Evolutionary conservation across 2,888 invertebrate species (phyloP), one percentile per base, ranked within the genome.

Genomic region (Lithophane leautieri): DNA sequence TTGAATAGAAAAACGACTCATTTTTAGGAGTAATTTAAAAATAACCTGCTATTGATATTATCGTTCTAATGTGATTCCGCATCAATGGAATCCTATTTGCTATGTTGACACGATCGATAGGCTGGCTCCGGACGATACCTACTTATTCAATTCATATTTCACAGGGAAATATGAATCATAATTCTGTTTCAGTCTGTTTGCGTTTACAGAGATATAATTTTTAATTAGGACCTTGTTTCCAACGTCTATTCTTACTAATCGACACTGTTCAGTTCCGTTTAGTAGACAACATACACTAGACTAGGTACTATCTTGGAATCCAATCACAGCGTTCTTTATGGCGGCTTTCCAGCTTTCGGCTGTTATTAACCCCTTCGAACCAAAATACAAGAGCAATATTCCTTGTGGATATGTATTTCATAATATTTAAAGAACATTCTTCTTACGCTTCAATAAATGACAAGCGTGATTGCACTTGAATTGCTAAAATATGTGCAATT

Each of bases 21-120:
- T 22, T 52, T 61, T 54, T 44, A 14, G 12, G 19, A 28, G 54
- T 22, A n/a, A 22, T 7, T 28, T 50, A 42, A 40, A 61, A 62
- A 54, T 61, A 42, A 79, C 54, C 9, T 50, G 34, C 6, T n/a
- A 14, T 14, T 62, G 40, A 47, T 70, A 7, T 70, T 70, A 78
- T 62, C 71, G 40, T 75, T 65, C 28, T 54, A 71, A 72, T 79
- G 50, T 63, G n/a, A 72, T 72, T 63, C 56, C 42, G 22, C 73
- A 80, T 77, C 72, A 56, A 62, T 71, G 62, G 42, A 63, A 50
- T 42, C 42, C 56, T 79, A 79, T 63, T 50, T 80, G 80, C 9
- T 34, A 34, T 72, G 16, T 72, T 80, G 47, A 72, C 40, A 77
- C 47, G 79, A 19, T 71, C 11, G 73, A 50, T 56, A 50, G 54